Conservation (phyloP, 2,888 invertebrate genomes). For the Drosophila macrospina region DNA sequence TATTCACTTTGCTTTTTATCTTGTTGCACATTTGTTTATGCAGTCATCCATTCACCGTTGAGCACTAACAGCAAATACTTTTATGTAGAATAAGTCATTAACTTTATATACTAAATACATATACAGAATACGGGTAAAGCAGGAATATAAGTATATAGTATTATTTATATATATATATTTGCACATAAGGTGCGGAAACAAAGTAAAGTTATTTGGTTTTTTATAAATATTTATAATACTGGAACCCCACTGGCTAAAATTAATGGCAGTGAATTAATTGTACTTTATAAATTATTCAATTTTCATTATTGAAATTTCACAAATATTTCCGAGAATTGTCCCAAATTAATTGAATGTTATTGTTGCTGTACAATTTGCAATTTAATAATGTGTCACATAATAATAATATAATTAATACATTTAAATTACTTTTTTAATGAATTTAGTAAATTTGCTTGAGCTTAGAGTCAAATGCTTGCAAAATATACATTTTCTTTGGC, state of each 20-base stretch:
- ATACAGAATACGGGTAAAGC: not conserved
- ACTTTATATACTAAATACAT: not conserved
- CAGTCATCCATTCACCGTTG: conserved; percentile 1
- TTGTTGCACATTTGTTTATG: not conserved
- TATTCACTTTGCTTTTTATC: not conserved
- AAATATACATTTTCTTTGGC: no score
- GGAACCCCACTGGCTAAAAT: not conserved
- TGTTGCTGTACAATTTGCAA: no score
- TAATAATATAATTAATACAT: no score
- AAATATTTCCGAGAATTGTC: no score
- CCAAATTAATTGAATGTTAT: no score
- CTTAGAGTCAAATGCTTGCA: no score
- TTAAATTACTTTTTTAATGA: no score
- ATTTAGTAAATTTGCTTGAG: no score
- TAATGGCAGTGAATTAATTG: not conserved
- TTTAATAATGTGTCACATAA: no score
- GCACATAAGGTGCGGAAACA: not conserved
- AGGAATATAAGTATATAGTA: not conserved
- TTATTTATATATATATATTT: not conserved
- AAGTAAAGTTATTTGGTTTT: not conserved
- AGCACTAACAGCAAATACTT: not conserved
- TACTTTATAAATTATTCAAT: not conserved
- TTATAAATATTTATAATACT: not conserved
- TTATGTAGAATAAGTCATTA: conserved; percentile 4
- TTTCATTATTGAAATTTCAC: no score